Evolutionary conservation across 2,113 vertebrate genomes (phyloP), one percentile per base, ranked within the genome.

Genomic region (Sylvicapra grimmia): DNA sequence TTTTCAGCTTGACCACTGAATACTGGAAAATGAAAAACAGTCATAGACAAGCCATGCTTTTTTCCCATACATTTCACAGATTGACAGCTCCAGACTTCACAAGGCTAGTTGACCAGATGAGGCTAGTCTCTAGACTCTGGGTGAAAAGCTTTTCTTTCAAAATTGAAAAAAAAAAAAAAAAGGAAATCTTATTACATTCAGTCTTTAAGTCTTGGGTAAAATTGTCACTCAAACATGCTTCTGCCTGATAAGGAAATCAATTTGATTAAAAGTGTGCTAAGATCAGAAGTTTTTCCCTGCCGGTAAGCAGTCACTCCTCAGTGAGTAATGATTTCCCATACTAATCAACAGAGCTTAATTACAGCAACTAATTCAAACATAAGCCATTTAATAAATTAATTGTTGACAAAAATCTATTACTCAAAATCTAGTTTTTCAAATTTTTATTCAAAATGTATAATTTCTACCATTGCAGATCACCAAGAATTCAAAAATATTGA

Each of bases 201-300:
- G 44, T 51, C 40, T 92, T 95, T 86, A 93, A 97, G 13, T 84
- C 49, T 79, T 72, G 53, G 19, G 11, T 94, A 94, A 93, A 95
- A 84, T 2, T 31, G 44, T 91, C n/a, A 61, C 29, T 97, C 59
- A 89, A 82, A 86, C 33, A 53, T 85, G 77, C 13, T 89, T 92
- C 40, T 84, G 93, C 27, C 58, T 90, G 56, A 93, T 82, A 93
- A 95, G n/a, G 31, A 95, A 93, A 89, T 89, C 68, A 65, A 8
- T 95, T 93, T 86, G 68, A 59, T 59, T 58, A 94, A 19, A 93
- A 80, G 21, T 27, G 3, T 58, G 59, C 36, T 49, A 49, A 82
- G 40, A 86, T 36, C 25, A 49, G 16, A 83, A 75, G 53, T 72
- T 93, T 68, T 75, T 89, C 84, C 82, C 59, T 68, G 15, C 33